These are phyloP conservation scores for Peromyscus eremicus DNA, from an alignment of 2,797 vertebrate genomes.

Conservation along the genomic window DNA sequence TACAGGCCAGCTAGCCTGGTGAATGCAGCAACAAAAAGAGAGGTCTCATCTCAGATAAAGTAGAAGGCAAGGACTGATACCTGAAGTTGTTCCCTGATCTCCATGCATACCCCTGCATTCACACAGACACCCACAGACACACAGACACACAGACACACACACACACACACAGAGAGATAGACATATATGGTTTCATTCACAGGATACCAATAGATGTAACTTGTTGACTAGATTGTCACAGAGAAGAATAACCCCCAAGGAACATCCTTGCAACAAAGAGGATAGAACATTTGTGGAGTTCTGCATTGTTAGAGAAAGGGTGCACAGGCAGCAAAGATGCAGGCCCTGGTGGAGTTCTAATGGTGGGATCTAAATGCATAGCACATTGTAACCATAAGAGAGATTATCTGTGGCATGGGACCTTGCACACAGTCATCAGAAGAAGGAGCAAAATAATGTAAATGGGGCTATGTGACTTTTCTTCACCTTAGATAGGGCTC, in stretches of 20 bases:
- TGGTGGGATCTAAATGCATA: not conserved
- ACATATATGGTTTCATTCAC: conserved; percentile 86
- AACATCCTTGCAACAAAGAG: conserved; percentile 37
- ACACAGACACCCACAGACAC: not conserved
- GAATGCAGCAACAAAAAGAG: not conserved
- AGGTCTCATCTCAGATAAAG: not conserved
- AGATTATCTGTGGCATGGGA: not conserved
- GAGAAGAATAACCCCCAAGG: conserved; percentile 56
- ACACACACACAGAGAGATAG: conserved; percentile 84
- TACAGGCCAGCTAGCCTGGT: not conserved
- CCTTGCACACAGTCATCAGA: not conserved
- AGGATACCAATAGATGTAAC: conserved; percentile 76
- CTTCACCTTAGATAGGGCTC: not conserved
- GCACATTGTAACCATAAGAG: not conserved
- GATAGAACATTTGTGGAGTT: conserved; percentile 41
- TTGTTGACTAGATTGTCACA: not conserved
- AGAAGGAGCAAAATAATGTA: not conserved
- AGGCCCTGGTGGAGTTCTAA: not conserved
- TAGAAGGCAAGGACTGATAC: not conserved
- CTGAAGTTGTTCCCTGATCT: not conserved
- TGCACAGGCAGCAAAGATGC: not conserved
- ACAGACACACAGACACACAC: not conserved
- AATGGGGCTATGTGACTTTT: not conserved
- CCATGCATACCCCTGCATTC: not conserved
- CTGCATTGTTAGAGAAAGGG: conserved; percentile 48